Base-by-base conservation (phyloP, 2,888 invertebrate genomes). In the Heliconius charithonia region DNA sequence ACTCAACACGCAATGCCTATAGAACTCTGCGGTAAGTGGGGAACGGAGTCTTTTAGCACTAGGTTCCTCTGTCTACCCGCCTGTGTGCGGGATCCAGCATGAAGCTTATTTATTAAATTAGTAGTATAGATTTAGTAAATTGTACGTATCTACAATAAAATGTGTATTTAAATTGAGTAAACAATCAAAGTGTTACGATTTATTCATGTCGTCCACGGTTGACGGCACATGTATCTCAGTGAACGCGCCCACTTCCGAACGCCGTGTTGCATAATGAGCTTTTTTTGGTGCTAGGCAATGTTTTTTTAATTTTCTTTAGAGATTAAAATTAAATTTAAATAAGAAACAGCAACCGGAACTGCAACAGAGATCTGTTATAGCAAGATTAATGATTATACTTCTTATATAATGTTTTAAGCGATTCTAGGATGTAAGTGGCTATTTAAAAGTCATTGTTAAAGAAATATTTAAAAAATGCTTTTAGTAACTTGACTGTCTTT, bases 161-260 rank as follows among this genome's bases (percentile, higher is more conserved):
- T 10, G 25, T 65, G 22, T 22, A 37, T 51, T 27, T 37, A 45
- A 63, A 71, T 77, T 80, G 72, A 80, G 70, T 75, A 77, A 80
- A 81, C 72, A 78, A 75, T 84, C 29, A 72, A 72, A 86, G 89
- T 90, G 87, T 88, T 87, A n/a, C 87, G 88, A 89, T 88, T 85
- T 80, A 83, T 77, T 75, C 76, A 81, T 79, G 80, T 82, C 82
- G 63, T 76, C 66, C 65, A 83, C 81, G 82, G 80, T 83, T 82
- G 86, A 85, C 80, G 86, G 86, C 81, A 59, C 86, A 89, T 88
- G 87, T 89, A 84, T 89, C 66, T 75, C 80, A 86, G 88, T 86
- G 81, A 84, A 84, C 83, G 89, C 89, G 84, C 86, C 91, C 88
- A 91, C 93, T 93, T 93, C 93, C 92, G 90, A 93, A 90, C 86